Conservation (phyloP, 2,888 invertebrate genomes). For the Urechis unicinctus region DNA sequence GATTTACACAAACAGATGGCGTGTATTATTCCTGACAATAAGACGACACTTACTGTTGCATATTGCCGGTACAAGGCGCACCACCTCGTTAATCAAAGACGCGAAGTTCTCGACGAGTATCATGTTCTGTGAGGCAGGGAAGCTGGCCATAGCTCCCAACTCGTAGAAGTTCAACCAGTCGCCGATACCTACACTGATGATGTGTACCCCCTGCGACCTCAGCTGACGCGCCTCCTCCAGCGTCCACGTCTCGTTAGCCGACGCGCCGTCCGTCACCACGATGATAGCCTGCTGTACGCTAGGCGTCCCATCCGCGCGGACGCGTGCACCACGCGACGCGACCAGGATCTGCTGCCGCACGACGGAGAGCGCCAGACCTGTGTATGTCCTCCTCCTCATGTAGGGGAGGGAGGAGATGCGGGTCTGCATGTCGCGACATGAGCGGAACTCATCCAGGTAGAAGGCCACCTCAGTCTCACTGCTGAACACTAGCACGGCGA, state of each 20-base stretch:
- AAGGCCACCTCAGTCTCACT: conserved; percentile 6
- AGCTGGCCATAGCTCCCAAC: conserved; percentile 13
- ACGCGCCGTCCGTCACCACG: conserved; percentile 13
- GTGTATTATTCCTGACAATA: no score
- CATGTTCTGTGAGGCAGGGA: conserved; percentile 8
- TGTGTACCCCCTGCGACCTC: conserved; percentile 1
- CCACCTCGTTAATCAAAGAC: neutral
- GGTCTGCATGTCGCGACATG: neutral
- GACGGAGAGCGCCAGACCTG: conserved; percentile 7
- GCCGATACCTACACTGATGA: conserved; percentile 13
- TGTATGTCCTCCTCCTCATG: conserved; percentile 12
- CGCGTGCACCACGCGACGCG: conserved; percentile 2
- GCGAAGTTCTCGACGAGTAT: conserved; percentile 9
- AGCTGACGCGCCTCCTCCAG: conserved; percentile 2
- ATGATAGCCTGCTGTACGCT: conserved; percentile 1
- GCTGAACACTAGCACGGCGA: conserved; percentile 26
- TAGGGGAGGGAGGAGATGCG: conserved; percentile 6
- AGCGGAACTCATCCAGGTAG: conserved; percentile 7
- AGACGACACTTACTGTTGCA: conserved; percentile 15
- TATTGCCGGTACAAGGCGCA: conserved; percentile 4
- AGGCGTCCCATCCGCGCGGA: no score
- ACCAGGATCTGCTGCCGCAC: conserved; percentile 5
- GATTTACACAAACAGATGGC: no score
- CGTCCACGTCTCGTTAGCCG: conserved; percentile 5
- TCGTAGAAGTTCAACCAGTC: conserved; percentile 15